Base-by-base conservation (phyloP, 1,140 invertebrate genomes). In the Elysia chlorotica region DNA sequence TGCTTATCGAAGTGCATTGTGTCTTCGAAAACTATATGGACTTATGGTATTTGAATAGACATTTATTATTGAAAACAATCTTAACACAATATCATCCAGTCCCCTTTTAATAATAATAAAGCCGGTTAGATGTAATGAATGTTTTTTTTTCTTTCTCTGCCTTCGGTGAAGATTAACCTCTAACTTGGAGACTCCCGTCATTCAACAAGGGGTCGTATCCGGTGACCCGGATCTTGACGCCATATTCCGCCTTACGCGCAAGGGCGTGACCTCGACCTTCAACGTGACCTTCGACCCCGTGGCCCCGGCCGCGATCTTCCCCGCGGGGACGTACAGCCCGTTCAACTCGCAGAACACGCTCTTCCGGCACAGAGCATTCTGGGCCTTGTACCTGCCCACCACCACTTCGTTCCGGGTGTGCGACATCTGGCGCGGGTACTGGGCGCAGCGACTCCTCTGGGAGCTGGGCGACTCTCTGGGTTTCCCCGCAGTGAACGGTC, bases 141-240 rank as follows among this genome's bases (percentile, higher is more conserved):
- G n/a, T n/a, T n/a, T n/a, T n/a, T n/a, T n/a, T n/a, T n/a, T n/a
- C n/a, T n/a, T n/a, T n/a, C n/a, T n/a, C n/a, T n/a, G n/a, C n/a
- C n/a, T n/a, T n/a, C n/a, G 10, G 10, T 30, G 14, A 10, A 59
- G 56, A 25, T 25, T 59, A 6, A 31, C 67, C 2, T 67, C 74
- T 37, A 2, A 35, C 25, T 74, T 37, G 28, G 21, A 62, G 38
- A 62, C 75, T 30, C 74, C 85, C n/a, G 28, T 76, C 6, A 82
- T 85, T 57, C 83, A 85, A 73, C 85, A 86, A 62, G 83, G 83
- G 14, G 41, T 86, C 5, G 85, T 84, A 1, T 78, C 85, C 65
- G 82, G 82, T 6, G 85, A 86, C 68, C 85, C 85, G 21, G 85
- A 86, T 74, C 78, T 86, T 19, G 85, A 86, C 74, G 85, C 85